Conservation (phyloP, 2,113 vertebrate genomes). For the Irena cyanogastra region DNA sequence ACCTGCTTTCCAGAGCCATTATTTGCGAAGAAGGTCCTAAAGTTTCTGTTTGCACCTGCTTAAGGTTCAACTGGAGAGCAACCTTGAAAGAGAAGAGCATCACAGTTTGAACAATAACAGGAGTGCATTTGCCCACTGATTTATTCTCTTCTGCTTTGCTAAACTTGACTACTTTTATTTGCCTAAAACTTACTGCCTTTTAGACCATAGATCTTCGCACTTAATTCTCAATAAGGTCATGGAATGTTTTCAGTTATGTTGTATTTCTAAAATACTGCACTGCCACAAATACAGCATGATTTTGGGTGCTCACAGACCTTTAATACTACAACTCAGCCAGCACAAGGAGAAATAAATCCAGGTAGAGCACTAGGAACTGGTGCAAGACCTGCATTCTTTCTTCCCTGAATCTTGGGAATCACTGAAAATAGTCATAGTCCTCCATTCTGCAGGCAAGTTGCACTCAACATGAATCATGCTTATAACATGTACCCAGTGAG, state of each 20-base stretch:
- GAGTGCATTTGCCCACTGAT: neutral
- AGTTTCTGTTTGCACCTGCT: neutral
- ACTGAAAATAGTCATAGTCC: neutral
- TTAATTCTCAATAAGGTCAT: neutral
- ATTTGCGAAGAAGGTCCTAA: neutral
- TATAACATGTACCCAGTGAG: fast-evolving
- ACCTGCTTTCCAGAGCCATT: neutral
- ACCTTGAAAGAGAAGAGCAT: neutral
- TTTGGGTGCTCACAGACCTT: neutral
- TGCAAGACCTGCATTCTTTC: neutral
- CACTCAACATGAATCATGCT: neutral
- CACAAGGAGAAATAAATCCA: neutral
- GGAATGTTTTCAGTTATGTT: neutral
- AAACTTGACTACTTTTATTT: neutral
- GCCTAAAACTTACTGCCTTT: neutral
- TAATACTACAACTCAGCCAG: neutral
- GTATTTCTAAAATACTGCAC: neutral
- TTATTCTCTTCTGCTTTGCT: neutral
- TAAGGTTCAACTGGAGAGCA: neutral
- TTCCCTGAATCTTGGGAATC: neutral
- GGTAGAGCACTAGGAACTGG: neutral
- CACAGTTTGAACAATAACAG: neutral
- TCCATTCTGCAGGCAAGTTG: neutral
- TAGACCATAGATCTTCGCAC: neutral
- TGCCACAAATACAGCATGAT: neutral